Conservation (phyloP, 2,888 invertebrate species). For the Noctuana brunneofusca region DNA sequence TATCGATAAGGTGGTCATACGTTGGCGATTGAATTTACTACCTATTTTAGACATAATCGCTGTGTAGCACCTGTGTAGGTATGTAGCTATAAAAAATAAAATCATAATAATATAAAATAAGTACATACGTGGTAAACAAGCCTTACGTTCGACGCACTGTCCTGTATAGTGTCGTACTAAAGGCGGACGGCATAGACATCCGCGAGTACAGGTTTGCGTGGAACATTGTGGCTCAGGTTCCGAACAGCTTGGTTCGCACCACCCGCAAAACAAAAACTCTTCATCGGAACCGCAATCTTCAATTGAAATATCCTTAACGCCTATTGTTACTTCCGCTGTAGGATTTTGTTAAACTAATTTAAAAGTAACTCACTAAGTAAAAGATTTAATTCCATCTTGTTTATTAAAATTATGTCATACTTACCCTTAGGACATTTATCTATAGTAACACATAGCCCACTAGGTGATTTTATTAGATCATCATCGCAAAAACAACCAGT, state of each 20-base stretch:
- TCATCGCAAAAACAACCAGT: too few species aligned
- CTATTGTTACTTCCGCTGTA: slow-evolving; percentile 44
- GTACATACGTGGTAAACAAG: slow-evolving; percentile 57
- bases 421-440: too few species aligned
- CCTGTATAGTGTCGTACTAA: slow-evolving; percentile 63
- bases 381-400: too few species aligned
- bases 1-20: too few species aligned
- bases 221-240: slow-evolving; percentile 54
- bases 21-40: too few species aligned
- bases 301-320: slow-evolving; percentile 47
- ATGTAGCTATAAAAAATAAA: neutral
- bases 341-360: too few species aligned
- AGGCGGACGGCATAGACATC: slow-evolving; percentile 65
- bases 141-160: slow-evolving; percentile 53
- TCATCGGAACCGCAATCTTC: slow-evolving; percentile 67
- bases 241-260: slow-evolving; percentile 68
- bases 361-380: too few species aligned
- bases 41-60: too few species aligned
- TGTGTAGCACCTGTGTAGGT: too few species aligned
- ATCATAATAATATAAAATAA: neutral
- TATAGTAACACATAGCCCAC: too few species aligned
- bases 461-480: too few species aligned
- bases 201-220: slow-evolving; percentile 53
- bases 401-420: too few species aligned
- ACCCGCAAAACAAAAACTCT: slow-evolving; percentile 64